Conservation (phyloP, 2,888 invertebrate species). For the Dastarcus helophoroides region DNA sequence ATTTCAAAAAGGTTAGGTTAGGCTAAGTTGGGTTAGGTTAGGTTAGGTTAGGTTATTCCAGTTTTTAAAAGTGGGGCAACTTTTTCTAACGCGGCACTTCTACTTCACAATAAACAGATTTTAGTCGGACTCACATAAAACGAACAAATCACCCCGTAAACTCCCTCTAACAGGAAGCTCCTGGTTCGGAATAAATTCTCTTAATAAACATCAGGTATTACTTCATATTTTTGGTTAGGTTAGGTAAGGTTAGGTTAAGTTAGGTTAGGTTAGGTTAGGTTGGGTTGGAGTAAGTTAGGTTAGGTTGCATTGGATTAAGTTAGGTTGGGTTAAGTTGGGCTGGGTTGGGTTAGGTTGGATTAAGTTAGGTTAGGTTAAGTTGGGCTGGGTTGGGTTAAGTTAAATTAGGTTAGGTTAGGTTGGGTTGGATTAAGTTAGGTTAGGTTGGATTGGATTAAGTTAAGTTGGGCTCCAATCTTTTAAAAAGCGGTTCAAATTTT, state of each 20-base stretch:
- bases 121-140: background rate
- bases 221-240: too few relatives aligned
- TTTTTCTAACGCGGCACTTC: background rate
- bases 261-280: background rate
- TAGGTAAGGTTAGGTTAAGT: too few relatives aligned
- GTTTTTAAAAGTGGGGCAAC: background rate
- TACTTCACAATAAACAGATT: background rate
- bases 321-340: slow-evolving; percentile 1
- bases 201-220: too few relatives aligned
- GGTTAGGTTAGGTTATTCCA: background rate
- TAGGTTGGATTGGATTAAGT: too few relatives aligned
- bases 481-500: too few relatives aligned
- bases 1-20: background rate
- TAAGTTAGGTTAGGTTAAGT: slow-evolving; percentile 1
- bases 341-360: background rate
- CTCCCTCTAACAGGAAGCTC: background rate
- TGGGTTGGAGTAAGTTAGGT: background rate
- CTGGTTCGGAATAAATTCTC: too few relatives aligned
- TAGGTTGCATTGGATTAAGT: slow-evolving; percentile 1
- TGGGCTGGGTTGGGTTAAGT: too few relatives aligned
- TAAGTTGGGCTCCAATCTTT: too few relatives aligned
- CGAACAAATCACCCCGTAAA: too few relatives aligned
- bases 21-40: slow-evolving; percentile 1
- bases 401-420: too few relatives aligned
- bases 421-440: too few relatives aligned